A percentile compares a stretch with the other conserved stretches of the same genome.
Conservation (phyloP, 1,140 invertebrate species). For the Drosophila equinoxialis region DNA sequence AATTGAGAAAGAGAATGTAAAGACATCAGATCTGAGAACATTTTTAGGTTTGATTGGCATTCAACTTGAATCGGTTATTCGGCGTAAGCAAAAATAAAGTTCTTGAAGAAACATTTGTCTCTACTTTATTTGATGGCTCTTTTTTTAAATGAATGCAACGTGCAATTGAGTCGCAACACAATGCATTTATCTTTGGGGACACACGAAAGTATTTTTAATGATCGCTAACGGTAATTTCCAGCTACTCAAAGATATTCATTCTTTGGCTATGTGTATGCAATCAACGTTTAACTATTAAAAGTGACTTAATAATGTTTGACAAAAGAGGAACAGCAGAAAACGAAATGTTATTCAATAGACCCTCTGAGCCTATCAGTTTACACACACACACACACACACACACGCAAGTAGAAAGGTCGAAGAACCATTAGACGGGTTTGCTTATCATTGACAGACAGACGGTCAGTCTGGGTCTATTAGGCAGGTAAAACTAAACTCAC, state of each 20-base stretch:
- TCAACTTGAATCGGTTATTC: no score
- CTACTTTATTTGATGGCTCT: no score
- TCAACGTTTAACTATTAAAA: slow-evolving; percentile 10
- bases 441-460: slow-evolving; percentile 3
- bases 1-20: no score
- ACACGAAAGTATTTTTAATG: slow-evolving; percentile 7
- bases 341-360: slow-evolving; percentile 15
- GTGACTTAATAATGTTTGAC: slow-evolving; percentile 16
- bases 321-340: neutral
- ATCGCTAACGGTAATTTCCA: neutral
- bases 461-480: neutral
- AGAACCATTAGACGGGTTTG: neutral
- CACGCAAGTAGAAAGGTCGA: neutral
- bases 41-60: no score
- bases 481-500: slow-evolving; percentile 52
- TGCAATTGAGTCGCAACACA: neutral
- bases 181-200: neutral
- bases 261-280: slow-evolving; percentile 4
- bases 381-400: neutral
- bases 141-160: no score
- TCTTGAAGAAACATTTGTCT: no score
- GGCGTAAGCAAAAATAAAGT: no score
- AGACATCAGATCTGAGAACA: no score
- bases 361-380: slow-evolving; percentile 11
- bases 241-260: neutral